Conservation (phyloP, 2,888 invertebrate genomes). For the Diplazon laetatorius region DNA sequence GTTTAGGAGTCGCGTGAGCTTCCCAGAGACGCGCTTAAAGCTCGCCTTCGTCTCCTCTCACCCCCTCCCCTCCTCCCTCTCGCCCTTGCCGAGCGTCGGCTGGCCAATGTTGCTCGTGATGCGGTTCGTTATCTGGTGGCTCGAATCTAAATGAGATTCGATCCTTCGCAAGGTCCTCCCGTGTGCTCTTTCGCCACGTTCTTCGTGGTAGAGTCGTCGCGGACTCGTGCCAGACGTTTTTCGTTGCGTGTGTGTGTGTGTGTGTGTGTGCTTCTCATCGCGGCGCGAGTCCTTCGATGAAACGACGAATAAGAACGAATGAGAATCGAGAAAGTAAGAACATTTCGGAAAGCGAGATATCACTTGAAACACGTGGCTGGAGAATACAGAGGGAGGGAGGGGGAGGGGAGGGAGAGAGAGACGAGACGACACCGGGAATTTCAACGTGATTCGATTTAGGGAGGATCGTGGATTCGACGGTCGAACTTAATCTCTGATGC, state of each 20-base stretch:
- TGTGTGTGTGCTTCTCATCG: conserved; percentile 35
- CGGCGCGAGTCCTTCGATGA: conserved; percentile 28
- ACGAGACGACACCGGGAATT: conserved; percentile 10
- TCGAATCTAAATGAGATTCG: conserved; percentile 78
- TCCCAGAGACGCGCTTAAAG: no score
- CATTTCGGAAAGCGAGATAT: conserved; percentile 33
- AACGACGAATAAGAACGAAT: conserved; percentile 26
- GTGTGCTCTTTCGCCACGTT: conserved; percentile 36
- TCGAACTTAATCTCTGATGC: conserved; percentile 12
- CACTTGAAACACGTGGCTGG: conserved; percentile 14
- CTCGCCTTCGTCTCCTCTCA: no score
- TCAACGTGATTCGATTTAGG: conserved; percentile 43
- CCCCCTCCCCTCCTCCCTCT: no score
- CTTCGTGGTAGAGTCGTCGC: conserved; percentile 38
- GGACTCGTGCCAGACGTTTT: conserved; percentile 63
- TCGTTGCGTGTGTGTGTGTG: conserved; percentile 49
- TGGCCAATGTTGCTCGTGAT: conserved; percentile 29
- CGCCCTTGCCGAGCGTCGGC: no score
- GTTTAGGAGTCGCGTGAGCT: conserved; percentile 61
- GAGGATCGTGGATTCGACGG: not conserved
- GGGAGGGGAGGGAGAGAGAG: no score
- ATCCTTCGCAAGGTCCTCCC: conserved; percentile 66
- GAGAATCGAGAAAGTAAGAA: conserved; percentile 15
- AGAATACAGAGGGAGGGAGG: no score
- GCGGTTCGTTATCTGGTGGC: conserved; percentile 70